Conservation (phyloP, 2,113 vertebrate genomes). For the Phaethon lepturus region DNA sequence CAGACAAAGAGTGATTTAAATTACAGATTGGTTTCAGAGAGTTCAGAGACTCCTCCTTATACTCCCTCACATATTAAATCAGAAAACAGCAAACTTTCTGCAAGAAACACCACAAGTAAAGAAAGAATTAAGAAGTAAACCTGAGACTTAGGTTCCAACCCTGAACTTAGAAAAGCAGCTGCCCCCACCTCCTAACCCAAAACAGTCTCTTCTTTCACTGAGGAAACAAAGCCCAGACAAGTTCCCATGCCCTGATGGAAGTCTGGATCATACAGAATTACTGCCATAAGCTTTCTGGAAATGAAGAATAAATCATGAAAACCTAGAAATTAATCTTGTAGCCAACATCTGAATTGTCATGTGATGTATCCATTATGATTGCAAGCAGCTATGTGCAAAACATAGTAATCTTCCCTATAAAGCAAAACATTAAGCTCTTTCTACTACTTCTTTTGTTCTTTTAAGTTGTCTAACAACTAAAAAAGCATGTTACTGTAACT, state of each 20-base stretch:
- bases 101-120: not conserved
- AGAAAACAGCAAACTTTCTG: not conserved
- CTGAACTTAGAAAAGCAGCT: not conserved
- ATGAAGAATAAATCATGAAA: not conserved
- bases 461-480: not conserved
- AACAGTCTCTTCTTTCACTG: not conserved
- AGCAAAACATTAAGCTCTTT: not conserved
- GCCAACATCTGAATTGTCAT: not conserved
- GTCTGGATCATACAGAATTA: not conserved
- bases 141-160: not conserved
- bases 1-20: not conserved
- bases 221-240: not conserved
- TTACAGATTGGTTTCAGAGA: not conserved
- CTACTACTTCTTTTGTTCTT: not conserved
- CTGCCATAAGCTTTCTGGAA: not conserved
- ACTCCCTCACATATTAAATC: not conserved
- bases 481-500: not conserved
- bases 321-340: not conserved
- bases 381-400: not conserved
- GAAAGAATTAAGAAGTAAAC: not conserved
- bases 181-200: not conserved
- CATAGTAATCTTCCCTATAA: not conserved
- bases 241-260: not conserved
- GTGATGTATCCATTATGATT: fast-evolving
- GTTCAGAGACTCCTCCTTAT: not conserved